Evolutionary conservation across 1,140 invertebrate genomes (phyloP), one percentile per base, ranked within the genome.

Genomic region (Drosophila sturtevanti): DNA sequence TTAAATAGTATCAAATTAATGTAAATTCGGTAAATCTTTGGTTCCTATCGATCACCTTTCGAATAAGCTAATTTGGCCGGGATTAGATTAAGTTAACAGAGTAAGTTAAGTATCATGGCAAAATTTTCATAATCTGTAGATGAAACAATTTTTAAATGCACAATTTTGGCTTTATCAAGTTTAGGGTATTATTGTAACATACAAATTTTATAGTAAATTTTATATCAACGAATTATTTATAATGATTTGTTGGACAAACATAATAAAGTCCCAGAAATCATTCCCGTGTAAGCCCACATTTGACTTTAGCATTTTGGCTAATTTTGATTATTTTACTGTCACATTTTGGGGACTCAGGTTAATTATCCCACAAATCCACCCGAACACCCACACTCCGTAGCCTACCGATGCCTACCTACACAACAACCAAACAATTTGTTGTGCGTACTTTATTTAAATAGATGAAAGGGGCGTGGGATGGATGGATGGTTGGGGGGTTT

Each of bases 241-340:
- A 69, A 79, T 71, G 65, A 82, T 78, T 78, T 75, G 64, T 34
- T 44, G 38, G 44, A 44, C 54, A 65, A 59, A 66, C 35, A 52
- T 9, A 22, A 60, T 65, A 72, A 11, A 18, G 22, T 22, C 35
- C 35, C 34, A 1, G 18, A 38, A 48, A 56, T 24, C 24, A 24
- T 24, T 24, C 24, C 24, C 4, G 24, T 44, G 56, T 22, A 31
- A 54, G 48, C 12, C 35, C 41, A 48, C 41, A 21, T 21, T 27
- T 16, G 14, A 22, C 63, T 60, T 63, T 69, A 63, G 65, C 54
- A 61, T 68, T 87, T 82, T 79, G 75, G 82, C 79, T 87, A 86
- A 86, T 86, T 86, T 82, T 81, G 79, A 86, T 86, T 87, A 87
- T 87, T 86, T 86, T 87, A 86, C 82, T 81, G 68, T 60, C 76